A percentile compares a stretch with the other conserved stretches of the same genome.
These are phyloP conservation scores for Galbula dea DNA, from an alignment of 2,113 vertebrate genomes.

Conservation along the genomic window DNA sequence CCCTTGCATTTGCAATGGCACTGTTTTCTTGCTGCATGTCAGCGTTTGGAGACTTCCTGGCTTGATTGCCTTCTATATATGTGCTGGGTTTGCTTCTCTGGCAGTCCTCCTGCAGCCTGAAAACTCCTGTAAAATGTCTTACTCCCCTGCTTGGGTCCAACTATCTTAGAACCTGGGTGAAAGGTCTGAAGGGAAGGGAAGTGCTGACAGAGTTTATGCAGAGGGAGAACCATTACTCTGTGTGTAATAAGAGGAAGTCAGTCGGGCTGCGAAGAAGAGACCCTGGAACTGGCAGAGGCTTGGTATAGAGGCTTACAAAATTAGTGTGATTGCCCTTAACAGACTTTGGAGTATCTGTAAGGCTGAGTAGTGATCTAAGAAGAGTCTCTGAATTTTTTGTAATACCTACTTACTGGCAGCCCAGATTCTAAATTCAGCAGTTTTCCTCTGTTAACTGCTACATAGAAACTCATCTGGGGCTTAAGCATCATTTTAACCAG, in stretches of 20 bases:
- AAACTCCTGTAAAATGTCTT: not conserved
- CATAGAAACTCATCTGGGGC: not conserved
- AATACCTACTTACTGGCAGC: not conserved
- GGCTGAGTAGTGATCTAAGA: not conserved
- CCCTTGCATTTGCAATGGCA: accelerated
- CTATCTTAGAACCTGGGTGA: not conserved
- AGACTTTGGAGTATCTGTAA: not conserved
- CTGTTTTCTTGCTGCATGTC: accelerated
- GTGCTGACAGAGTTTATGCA: not conserved
- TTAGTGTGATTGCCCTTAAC: not conserved
- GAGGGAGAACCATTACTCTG: not conserved
- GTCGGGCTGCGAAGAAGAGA: not conserved
- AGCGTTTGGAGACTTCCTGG: not conserved
- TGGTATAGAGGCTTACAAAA: not conserved
- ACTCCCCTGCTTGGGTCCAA: not conserved
- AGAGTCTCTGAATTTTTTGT: not conserved
- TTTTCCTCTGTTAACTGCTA: not conserved
- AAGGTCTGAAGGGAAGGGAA: not conserved
- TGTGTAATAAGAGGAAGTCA: accelerated
- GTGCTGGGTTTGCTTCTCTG: not conserved
- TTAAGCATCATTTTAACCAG: not conserved
- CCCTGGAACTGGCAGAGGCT: not conserved
- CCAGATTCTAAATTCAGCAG: not conserved
- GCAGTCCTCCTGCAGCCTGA: not conserved
- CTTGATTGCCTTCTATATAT: accelerated